Evolutionary conservation across 2,797 vertebrate species (phyloP).

Genomic region (Onychomys arenicola): DNA sequence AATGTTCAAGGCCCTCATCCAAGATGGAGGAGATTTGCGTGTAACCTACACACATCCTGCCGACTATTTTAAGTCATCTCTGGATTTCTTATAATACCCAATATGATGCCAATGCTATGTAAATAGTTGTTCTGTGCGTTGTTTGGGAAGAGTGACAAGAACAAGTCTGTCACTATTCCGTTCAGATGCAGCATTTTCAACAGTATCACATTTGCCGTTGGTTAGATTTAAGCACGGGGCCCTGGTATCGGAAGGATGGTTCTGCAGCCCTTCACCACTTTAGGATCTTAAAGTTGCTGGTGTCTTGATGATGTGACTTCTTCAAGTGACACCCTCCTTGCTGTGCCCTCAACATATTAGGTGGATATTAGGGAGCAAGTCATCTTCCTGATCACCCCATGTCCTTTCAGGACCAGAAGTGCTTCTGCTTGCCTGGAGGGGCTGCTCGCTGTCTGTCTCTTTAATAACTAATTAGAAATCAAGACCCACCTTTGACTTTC

Average conservation of each 20-base stretch:
- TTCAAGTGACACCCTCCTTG: neutral
- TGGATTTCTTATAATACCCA: neutral
- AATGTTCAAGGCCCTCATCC: neutral
- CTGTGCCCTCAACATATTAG: neutral
- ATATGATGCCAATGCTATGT: neutral
- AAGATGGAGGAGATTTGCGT: neutral
- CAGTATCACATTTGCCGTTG: neutral
- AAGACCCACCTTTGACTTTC: constrained; percentile 5
- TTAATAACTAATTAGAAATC: neutral
- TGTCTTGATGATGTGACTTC: neutral
- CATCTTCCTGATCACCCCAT: neutral
- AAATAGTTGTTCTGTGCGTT: neutral
- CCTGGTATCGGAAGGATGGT: too few relatives aligned
- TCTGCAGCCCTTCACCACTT: too few relatives aligned
- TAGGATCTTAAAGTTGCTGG: neutral
- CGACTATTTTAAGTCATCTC: neutral
- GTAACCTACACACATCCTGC: neutral
- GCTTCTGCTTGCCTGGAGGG: neutral
- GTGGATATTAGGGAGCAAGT: neutral
- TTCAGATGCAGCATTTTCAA: neutral
- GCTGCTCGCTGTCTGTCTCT: neutral
- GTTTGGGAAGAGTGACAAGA: neutral
- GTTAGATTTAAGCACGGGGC: neutral
- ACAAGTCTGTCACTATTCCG: neutral
- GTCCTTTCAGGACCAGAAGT: neutral